Evolutionary conservation across 2,797 vertebrate species (phyloP).

Genomic region (Lycodopsis pacificus): DNA sequence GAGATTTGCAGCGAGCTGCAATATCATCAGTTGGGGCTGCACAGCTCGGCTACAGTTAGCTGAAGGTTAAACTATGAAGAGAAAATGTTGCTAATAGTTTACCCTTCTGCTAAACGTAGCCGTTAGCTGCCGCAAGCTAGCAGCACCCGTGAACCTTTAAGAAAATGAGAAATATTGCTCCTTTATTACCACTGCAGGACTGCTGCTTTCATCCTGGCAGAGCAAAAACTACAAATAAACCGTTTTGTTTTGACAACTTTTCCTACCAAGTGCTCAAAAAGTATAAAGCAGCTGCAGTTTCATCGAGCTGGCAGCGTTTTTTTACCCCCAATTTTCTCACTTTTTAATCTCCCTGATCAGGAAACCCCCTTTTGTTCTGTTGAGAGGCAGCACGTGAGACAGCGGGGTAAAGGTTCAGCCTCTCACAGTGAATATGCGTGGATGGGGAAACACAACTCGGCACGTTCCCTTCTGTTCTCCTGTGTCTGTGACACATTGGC

Average conservation of each 20-base stretch:
- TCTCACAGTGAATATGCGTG: conserved; percentile 34
- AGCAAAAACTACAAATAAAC: not conserved
- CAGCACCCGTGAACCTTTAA: too few species aligned
- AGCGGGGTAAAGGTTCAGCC: conserved; percentile 37
- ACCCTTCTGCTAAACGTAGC: not conserved
- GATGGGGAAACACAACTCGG: conserved; percentile 42
- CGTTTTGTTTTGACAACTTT: not conserved
- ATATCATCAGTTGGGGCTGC: not conserved
- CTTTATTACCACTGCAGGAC: not conserved
- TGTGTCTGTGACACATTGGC: conserved; percentile 73
- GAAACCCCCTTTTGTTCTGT: conserved; percentile 15
- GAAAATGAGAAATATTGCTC: not conserved
- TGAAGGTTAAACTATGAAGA: too few species aligned
- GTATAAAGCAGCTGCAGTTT: not conserved
- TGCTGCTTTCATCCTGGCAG: conserved; percentile 16
- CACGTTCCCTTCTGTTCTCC: conserved; percentile 56
- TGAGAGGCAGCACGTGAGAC: conserved; percentile 45
- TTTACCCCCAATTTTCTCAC: not conserved
- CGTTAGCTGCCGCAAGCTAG: not conserved
- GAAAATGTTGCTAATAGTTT: not conserved
- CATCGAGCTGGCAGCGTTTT: not conserved
- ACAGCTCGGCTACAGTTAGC: too few species aligned
- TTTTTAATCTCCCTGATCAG: conserved; percentile 18
- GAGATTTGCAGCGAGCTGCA: not conserved
- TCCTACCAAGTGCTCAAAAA: not conserved